Conservation (phyloP, 2,797 vertebrate species). For the Nothura maculosa region DNA sequence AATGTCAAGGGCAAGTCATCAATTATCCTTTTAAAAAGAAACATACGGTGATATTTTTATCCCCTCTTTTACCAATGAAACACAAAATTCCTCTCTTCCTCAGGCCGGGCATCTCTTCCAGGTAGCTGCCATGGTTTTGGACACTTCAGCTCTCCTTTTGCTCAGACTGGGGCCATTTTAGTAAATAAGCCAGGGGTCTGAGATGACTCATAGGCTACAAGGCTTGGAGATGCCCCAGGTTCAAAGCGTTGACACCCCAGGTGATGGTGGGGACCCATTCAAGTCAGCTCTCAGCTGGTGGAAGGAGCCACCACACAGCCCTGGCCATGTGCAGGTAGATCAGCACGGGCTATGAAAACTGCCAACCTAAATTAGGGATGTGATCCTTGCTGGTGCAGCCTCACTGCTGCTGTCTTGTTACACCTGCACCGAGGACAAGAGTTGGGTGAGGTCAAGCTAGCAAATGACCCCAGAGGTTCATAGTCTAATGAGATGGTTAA, state of each 20-base stretch:
- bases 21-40: conserved; percentile 33
- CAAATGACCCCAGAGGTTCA: not conserved
- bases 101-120: not conserved
- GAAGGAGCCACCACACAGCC: rapidly evolving
- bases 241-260: not conserved
- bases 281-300: not conserved
- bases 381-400: not conserved
- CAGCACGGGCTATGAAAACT: not conserved
- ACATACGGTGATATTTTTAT: conserved; percentile 61
- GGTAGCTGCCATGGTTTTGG: not conserved
- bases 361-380: not conserved
- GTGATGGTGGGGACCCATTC: not conserved
- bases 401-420: rapidly evolving
- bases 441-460: not conserved
- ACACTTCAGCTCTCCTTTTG: not conserved
- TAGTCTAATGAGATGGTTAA: rapidly evolving
- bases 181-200: not conserved
- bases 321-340: rapidly evolving
- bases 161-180: not conserved
- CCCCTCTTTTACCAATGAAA: not conserved
- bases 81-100: conserved; percentile 32
- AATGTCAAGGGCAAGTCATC: conserved; percentile 49
- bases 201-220: not conserved
- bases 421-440: not conserved
- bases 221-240: too few relatives aligned